Evolutionary conservation across 1,140 invertebrate genomes (phyloP).

Genomic region (Drosophila persimilis): DNA sequence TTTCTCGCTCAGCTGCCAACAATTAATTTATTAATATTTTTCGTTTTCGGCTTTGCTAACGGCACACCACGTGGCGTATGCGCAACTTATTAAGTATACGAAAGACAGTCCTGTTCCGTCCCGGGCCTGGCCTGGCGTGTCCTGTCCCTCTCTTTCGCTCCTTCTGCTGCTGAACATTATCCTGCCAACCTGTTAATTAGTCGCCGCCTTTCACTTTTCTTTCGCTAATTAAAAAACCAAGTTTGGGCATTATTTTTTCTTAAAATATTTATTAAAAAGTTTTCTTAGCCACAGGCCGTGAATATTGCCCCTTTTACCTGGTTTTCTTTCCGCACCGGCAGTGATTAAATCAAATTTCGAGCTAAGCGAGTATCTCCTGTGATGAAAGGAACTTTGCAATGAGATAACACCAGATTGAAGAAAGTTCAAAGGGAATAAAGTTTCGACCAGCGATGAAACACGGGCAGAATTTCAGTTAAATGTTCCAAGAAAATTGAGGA

Average conservation of each 20-base stretch:
- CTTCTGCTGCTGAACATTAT: conserved; percentile 9
- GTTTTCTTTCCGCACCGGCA: too few species aligned
- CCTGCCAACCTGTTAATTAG: conserved; percentile 38
- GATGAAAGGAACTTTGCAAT: too few species aligned
- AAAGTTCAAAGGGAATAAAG: too few species aligned
- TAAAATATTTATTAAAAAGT: conserved; percentile 5
- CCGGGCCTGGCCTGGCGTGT: neutral
- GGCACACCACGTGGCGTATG: conserved; percentile 39
- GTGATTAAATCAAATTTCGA: too few species aligned
- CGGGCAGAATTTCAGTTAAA: too few species aligned
- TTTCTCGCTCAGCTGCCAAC: conserved; percentile 49
- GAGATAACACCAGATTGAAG: too few species aligned
- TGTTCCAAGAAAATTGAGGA: too few species aligned
- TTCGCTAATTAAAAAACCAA: conserved; percentile 26
- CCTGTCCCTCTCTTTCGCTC: neutral
- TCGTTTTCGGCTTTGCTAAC: conserved; percentile 6
- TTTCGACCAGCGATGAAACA: too few species aligned
- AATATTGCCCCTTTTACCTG: too few species aligned
- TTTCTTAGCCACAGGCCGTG: neutral
- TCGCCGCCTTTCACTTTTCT: conserved; percentile 2
- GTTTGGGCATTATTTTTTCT: neutral
- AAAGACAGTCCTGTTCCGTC: neutral
- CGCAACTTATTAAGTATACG: conserved; percentile 41
- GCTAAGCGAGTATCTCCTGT: too few species aligned
- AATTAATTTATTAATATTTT: conserved; percentile 76